Evolutionary conservation across 2,797 vertebrate species (phyloP).

Genomic region (Enteromius thamalakanensis): DNA sequence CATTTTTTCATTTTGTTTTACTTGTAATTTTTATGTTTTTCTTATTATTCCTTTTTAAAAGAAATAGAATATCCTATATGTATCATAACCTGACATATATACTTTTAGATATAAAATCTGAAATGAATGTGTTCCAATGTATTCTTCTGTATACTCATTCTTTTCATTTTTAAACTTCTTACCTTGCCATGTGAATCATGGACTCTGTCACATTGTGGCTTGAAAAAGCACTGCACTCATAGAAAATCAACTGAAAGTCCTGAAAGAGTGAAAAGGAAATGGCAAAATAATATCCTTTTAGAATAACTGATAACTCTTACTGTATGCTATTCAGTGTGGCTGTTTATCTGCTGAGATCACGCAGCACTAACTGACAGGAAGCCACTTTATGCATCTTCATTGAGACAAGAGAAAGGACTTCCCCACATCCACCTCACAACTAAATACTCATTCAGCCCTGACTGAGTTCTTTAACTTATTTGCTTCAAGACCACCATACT

Average conservation of each 20-base stretch:
- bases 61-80: not conserved
- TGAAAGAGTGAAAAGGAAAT: constrained; percentile 62
- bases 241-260: constrained; percentile 87
- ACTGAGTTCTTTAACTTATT: constrained; percentile 22
- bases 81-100: too few species aligned
- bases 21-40: too few species aligned
- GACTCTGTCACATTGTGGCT: constrained; percentile 83
- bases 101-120: not conserved
- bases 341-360: not conserved
- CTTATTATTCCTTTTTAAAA: not conserved
- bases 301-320: not conserved
- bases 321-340: not conserved
- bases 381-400: not conserved
- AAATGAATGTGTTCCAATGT: not conserved
- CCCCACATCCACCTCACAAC: not conserved
- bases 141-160: not conserved
- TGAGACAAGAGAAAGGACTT: not conserved
- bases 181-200: constrained; percentile 89
- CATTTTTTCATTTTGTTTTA: too few species aligned
- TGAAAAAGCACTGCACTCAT: constrained; percentile 90
- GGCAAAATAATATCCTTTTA: not conserved
- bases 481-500: not conserved
- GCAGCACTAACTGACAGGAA: constrained; percentile 2
- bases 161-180: constrained; percentile 47
- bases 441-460: not conserved